Conservation (phyloP, 1,140 invertebrate genomes). For the Solenopsis invicta region DNA sequence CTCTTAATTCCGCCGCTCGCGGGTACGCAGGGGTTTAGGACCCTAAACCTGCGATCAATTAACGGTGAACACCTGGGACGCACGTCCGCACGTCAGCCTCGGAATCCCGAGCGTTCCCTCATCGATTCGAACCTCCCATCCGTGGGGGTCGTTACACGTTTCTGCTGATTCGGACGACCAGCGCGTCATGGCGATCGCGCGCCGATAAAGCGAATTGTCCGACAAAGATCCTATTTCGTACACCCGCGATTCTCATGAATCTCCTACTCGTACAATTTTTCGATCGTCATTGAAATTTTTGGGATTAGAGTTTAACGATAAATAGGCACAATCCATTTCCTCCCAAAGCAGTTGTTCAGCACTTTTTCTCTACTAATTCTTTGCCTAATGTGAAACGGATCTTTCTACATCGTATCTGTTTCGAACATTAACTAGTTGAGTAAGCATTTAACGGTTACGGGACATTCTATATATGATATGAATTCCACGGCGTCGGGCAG, state of each 20-base stretch:
- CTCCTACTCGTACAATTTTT: neutral
- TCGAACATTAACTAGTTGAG: neutral
- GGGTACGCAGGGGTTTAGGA: conserved; percentile 68
- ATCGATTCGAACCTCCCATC: conserved; percentile 57
- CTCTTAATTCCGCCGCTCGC: conserved; percentile 82
- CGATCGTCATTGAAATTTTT: neutral
- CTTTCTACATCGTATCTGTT: neutral
- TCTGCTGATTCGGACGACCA: conserved; percentile 5
- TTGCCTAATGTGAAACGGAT: neutral
- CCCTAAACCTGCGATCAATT: conserved; percentile 85
- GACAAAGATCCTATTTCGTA: neutral
- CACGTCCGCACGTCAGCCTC: conserved; percentile 56
- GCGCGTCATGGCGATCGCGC: neutral
- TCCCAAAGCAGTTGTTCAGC: neutral
- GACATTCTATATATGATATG: neutral
- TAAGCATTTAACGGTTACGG: neutral
- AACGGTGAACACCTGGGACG: conserved; percentile 81
- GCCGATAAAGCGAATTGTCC: neutral
- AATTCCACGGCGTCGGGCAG: conserved; percentile 6
- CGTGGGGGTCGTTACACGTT: neutral
- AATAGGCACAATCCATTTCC: neutral
- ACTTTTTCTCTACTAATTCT: neutral
- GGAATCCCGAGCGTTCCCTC: conserved; percentile 66
- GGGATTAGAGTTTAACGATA: neutral
- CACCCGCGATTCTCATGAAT: neutral